These are phyloP conservation scores for Ectemnius continuus DNA, from an alignment of 2,888 invertebrate species.

Conservation along the genomic window DNA sequence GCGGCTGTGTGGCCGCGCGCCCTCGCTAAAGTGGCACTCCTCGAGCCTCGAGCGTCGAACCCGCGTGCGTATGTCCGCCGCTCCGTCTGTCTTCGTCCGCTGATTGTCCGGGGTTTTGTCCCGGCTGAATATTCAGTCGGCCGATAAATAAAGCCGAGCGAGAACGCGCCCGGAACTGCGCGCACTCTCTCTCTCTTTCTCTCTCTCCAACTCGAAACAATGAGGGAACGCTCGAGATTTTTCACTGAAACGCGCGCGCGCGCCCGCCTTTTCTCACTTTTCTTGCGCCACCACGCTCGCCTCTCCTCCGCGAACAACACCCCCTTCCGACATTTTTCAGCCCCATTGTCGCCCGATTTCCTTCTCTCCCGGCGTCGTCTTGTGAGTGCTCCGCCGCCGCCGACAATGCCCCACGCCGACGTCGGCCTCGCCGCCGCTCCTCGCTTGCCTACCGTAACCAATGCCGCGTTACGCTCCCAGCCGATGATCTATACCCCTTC, in stretches of 20 bases:
- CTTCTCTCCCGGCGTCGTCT: slow-evolving; percentile 32
- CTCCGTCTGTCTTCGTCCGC: slow-evolving; percentile 16
- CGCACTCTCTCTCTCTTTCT: no score
- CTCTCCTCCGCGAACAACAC: slow-evolving; percentile 26
- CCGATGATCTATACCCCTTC: slow-evolving; percentile 55
- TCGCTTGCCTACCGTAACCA: slow-evolving; percentile 55
- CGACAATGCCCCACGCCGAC: slow-evolving; percentile 48
- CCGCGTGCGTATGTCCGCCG: no score
- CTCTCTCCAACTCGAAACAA: slow-evolving; percentile 50
- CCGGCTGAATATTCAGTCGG: slow-evolving; percentile 67
- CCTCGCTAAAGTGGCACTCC: slow-evolving; percentile 25
- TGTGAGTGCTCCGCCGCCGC: slow-evolving; percentile 49
- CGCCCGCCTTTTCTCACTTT: slow-evolving; percentile 28
- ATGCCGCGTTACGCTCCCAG: slow-evolving; percentile 57
- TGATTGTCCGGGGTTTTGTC: slow-evolving; percentile 54
- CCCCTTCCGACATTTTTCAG: neutral
- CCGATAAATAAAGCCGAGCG: slow-evolving; percentile 65
- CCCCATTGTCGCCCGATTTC: slow-evolving; percentile 61
- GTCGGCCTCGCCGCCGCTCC: slow-evolving; percentile 50
- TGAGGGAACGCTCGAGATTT: slow-evolving; percentile 49
- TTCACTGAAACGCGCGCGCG: slow-evolving; percentile 18
- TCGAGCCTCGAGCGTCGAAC: slow-evolving; percentile 2
- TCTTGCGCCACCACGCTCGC: slow-evolving; percentile 44
- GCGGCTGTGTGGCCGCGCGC: neutral
- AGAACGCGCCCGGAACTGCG: neutral